Conservation (phyloP, 2,888 invertebrate species). For the Merodon equestris region DNA sequence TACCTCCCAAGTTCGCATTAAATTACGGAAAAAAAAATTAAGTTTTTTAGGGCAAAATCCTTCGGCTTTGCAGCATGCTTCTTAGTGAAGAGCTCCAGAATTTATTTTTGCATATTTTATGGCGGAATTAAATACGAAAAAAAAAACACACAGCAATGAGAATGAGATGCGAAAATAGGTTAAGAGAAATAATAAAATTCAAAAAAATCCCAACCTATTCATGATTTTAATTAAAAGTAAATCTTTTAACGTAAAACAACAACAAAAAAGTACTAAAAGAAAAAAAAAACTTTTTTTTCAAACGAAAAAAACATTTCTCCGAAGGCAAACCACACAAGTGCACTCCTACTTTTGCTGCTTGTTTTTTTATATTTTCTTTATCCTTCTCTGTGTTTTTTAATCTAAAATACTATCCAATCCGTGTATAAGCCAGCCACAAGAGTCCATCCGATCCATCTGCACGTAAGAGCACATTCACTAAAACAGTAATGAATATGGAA, state of each 20-base stretch:
- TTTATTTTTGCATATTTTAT: too few relatives aligned
- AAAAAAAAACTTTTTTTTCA: too few relatives aligned
- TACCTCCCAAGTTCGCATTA: too few relatives aligned
- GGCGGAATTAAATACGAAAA: too few relatives aligned
- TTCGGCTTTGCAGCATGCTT: too few relatives aligned
- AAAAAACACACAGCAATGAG: too few relatives aligned
- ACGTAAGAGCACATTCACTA: conserved; percentile 8
- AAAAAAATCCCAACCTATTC: background rate
- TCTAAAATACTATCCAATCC: conserved; percentile 31
- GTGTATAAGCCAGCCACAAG: conserved; percentile 13
- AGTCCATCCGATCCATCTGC: conserved; percentile 23
- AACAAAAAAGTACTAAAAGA: conserved; percentile 7
- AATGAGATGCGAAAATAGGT: too few relatives aligned
- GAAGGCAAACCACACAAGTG: background rate
- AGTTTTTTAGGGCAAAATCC: too few relatives aligned
- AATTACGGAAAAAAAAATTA: too few relatives aligned
- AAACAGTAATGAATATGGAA: conserved; percentile 31
- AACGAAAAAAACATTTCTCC: background rate
- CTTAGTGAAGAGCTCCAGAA: too few relatives aligned
- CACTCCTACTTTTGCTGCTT: too few relatives aligned
- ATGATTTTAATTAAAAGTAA: conserved; percentile 32
- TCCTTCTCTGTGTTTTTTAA: background rate
- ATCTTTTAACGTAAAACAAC: conserved; percentile 22
- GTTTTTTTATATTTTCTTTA: too few relatives aligned
- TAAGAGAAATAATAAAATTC: background rate